phyloP scores from a whole-genome alignment of 2,797 vertebrate species.

The Hippopotamyrus pictus region DNA sequence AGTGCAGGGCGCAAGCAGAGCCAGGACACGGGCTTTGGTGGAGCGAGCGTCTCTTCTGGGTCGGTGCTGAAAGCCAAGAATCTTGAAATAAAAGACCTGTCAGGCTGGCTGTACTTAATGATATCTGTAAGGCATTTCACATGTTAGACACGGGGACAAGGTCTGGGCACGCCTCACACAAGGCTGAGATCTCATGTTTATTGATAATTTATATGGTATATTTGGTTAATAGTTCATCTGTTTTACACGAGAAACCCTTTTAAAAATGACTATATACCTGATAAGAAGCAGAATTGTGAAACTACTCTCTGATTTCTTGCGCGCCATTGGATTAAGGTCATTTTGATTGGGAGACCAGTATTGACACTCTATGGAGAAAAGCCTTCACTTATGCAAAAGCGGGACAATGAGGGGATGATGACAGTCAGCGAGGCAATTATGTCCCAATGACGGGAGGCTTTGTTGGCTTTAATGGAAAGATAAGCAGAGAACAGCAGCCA shows the following conservation, averaged over 20 bases:
- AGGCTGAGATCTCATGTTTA: neutral
- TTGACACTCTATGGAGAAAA: slow-evolving; percentile 16
- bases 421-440: slow-evolving; percentile 43
- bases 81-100: neutral
- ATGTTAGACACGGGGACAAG: neutral
- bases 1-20: neutral
- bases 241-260: neutral
- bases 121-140: neutral
- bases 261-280: neutral
- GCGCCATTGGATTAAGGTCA: neutral
- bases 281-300: neutral
- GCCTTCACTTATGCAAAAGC: neutral
- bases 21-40: neutral
- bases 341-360: slow-evolving; percentile 27
- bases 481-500: slow-evolving; percentile 8
- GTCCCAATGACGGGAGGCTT: slow-evolving; percentile 20
- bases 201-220: neutral
- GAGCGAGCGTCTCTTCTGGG: neutral
- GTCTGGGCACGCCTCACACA: neutral
- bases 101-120: neutral
- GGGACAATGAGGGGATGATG: slow-evolving; percentile 11
- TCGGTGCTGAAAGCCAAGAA: neutral
- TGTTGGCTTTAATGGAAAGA: slow-evolving; percentile 9
- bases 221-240: neutral
- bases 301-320: neutral